Evolutionary conservation across 2,797 vertebrate species (phyloP), one percentile per base, ranked within the genome.

Genomic region (Hylomyscus alleni): DNA sequence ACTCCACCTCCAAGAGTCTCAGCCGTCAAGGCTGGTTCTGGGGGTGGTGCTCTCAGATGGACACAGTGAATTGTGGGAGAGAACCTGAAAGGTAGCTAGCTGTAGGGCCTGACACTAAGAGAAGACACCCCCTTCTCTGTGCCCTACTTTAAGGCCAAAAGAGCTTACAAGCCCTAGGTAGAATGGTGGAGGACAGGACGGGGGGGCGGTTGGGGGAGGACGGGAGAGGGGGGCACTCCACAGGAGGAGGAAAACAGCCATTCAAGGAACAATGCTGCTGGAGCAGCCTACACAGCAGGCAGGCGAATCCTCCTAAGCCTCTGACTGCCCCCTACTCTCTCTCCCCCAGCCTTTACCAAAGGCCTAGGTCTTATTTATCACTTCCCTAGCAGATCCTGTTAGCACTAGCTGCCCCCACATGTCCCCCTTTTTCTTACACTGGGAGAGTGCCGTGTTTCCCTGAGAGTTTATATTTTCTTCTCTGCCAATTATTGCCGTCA

Each of bases 331-430:
- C 1, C 2, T 13, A 26, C 37, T 24, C 31, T 65, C 4, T 47
- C 15, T 65, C 52, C 56, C 67, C 69, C 58, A 58, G 58, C 24
- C 60, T 58, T 89, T 58, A 62, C 75, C 20, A 81, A 93, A 83
- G 78, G 1, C 4, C 24, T 24, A 1, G 3, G 0, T 24, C 24
- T 65, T 40, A 17, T 47, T 65, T n/a, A 22, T 22, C 52, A 50
- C 93, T 50, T 73, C 26, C 0, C 37, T 60, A 17, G 47, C 22
- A 47, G 15, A 22, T 44, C 19, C 26, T 26, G 34, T 58, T n/a
- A 24, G 37, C n/a, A 72, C 9, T 20, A 69, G 31, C 77, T 50
- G 2, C 81, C 65, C 37, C 3, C 31, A n/a, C 12, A 65, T 4
- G 17, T 14, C 31, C 31, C 24, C 19, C 1, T 13, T 67, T 40